Evolutionary conservation across 2,797 vertebrate species (phyloP), one percentile per base, ranked within the genome.

Genomic region (Acrocephalus scirpaceus): DNA sequence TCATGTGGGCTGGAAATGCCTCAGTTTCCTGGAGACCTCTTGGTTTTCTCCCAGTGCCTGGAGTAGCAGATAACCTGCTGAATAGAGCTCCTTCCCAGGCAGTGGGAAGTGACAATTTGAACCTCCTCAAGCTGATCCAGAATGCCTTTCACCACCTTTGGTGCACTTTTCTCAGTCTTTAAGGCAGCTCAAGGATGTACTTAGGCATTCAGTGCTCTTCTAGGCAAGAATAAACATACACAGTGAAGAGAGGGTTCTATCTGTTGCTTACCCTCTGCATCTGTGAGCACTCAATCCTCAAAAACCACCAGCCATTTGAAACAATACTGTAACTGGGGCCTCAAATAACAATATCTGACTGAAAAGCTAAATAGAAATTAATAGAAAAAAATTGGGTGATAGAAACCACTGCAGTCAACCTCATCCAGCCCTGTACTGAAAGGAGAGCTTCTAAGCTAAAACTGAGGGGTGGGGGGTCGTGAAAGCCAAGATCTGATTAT

Each of bases 1-100:
- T 70, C 51, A 66, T 54, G 82, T 92, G 70, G 92, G 90, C 47
- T 95, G 86, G 73, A 97, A 94, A 86, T 90, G 73, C 91, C 86
- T 92, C 72, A 85, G 91, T 94, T 95, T 97, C 88, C 73, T 96
- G 66, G 79, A 90, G 36, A 92, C 76, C 58, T 71, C 80, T 95
- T 86, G 40, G 47, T 88, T 93, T 92, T 36, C 30, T 81, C 66
- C 51, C 58, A 48, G 36, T 58, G 36, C 36, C 44, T 92, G 53
- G 57, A 80, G 85, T 25, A 90, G 48, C 51, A 95, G 73, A 70
- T 57, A 81, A 78, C 25, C 58, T 62, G 36, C 16, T 51, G 47
- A 75, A 72, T 4, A 69, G n/a, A 84, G 3, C 32, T 66, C 70
- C 66, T 93, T 75, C 56, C 44, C 47, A 84, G 36, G 36, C 44